These are phyloP conservation scores for Thera obeliscata DNA, from an alignment of 2,888 invertebrate species.

Conservation along the genomic window DNA sequence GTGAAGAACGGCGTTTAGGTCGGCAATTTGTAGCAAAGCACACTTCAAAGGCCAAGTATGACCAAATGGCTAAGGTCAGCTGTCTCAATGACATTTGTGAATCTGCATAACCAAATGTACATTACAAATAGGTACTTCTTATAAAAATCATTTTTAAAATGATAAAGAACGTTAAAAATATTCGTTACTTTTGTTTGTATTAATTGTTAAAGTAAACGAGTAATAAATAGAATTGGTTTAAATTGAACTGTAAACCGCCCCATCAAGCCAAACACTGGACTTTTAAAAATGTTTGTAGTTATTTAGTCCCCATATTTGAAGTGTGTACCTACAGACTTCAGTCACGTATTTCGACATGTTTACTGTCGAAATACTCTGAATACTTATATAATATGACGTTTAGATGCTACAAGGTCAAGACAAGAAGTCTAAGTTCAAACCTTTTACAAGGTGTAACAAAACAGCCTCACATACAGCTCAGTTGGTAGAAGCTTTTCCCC, in stretches of 20 bases:
- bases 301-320: too few species aligned
- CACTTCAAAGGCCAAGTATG: slow-evolving; percentile 8
- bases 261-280: too few species aligned
- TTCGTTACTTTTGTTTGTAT: too few species aligned
- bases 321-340: not conserved
- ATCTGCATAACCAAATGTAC: slow-evolving; percentile 10
- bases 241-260: too few species aligned
- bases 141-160: too few species aligned
- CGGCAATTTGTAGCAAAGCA: not conserved
- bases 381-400: not conserved
- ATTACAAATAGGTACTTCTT: not conserved
- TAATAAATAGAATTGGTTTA: too few species aligned
- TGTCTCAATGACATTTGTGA: slow-evolving; percentile 3
- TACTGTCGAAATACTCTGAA: not conserved
- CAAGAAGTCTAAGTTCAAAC: not conserved
- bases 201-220: too few species aligned
- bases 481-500: too few species aligned
- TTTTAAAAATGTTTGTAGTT: too few species aligned
- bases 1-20: not conserved
- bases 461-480: not conserved
- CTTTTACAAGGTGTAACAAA: not conserved
- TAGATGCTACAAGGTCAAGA: not conserved
- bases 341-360: not conserved
- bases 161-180: too few species aligned
- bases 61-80: slow-evolving; percentile 10